Conservation (phyloP, 2,888 invertebrate genomes). For the Rhodophaea formosa region DNA sequence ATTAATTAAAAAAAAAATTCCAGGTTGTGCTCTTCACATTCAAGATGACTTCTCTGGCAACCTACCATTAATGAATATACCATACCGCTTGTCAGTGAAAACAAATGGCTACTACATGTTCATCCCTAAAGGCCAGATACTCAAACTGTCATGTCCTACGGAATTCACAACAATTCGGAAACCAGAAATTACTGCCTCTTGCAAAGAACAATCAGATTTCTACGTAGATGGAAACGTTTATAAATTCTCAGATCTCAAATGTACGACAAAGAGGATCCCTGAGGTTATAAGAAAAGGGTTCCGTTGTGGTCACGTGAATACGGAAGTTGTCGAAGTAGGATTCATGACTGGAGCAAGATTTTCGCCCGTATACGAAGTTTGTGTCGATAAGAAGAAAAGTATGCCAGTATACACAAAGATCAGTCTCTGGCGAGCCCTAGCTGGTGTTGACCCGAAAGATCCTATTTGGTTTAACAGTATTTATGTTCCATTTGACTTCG, state of each 20-base stretch:
- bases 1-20: too few relatives aligned
- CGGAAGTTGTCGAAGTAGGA: slow-evolving; percentile 41
- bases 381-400: slow-evolving; percentile 38
- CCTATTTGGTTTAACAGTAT: slow-evolving; percentile 35
- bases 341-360: slow-evolving; percentile 30
- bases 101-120: slow-evolving; percentile 31
- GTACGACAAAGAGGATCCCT: slow-evolving; percentile 36
- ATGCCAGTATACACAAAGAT: slow-evolving; percentile 42
- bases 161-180: slow-evolving; percentile 31
- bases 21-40: slow-evolving; percentile 50
- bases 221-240: slow-evolving; percentile 29
- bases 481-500: slow-evolving; percentile 33
- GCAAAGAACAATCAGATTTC: slow-evolving; percentile 37
- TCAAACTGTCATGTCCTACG: slow-evolving; percentile 43
- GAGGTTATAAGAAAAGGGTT: slow-evolving; percentile 27
- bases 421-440: slow-evolving; percentile 28
- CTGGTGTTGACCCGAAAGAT: slow-evolving; percentile 25
- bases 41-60: slow-evolving; percentile 32
- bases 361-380: slow-evolving; percentile 44
- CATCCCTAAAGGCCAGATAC: slow-evolving; percentile 33
- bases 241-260: slow-evolving; percentile 43
- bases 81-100: slow-evolving; percentile 25
- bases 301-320: slow-evolving; percentile 33
- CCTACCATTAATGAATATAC: slow-evolving; percentile 41
- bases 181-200: slow-evolving; percentile 32